Evolutionary conservation across 2,888 invertebrate genomes (phyloP).

Genomic region (Nomada hirtipes): DNA sequence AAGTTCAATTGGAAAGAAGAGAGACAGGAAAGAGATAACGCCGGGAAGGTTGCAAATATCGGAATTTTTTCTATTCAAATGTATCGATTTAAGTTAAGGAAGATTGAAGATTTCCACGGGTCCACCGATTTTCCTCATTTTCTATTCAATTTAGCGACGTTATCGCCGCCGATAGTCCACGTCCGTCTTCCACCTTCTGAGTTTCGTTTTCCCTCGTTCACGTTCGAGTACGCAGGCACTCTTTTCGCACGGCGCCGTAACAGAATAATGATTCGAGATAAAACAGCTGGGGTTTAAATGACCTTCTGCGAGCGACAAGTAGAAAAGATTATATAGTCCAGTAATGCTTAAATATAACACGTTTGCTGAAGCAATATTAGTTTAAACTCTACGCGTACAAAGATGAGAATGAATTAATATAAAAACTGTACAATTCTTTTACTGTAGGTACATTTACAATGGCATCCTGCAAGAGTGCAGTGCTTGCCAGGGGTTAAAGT

Average conservation of each 20-base stretch:
- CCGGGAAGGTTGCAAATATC: too few species aligned
- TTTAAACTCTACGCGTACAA: too few species aligned
- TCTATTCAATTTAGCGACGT: conserved; percentile 55
- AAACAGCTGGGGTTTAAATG: neutral
- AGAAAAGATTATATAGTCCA: too few species aligned
- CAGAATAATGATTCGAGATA: conserved; percentile 3
- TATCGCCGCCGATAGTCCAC: conserved; percentile 8
- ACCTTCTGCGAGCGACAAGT: too few species aligned
- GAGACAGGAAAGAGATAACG: neutral
- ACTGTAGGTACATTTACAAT: neutral
- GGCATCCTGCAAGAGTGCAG: neutral
- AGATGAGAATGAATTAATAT: too few species aligned
- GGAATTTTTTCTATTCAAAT: conserved; percentile 1
- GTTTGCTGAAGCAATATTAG: too few species aligned
- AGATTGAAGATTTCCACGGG: neutral
- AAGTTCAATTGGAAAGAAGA: too few species aligned
- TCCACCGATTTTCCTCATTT: conserved; percentile 14
- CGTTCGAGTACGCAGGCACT: conserved; percentile 2
- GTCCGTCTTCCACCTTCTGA: conserved; percentile 2
- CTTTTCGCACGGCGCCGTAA: conserved; percentile 2
- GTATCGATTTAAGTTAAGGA: conserved; percentile 7
- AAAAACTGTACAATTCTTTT: neutral
- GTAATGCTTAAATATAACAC: too few species aligned
- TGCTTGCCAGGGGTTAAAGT: neutral
- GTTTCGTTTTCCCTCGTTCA: neutral